Evolutionary conservation across 2,888 invertebrate genomes (phyloP).

Genomic region (Tiphia femorata): DNA sequence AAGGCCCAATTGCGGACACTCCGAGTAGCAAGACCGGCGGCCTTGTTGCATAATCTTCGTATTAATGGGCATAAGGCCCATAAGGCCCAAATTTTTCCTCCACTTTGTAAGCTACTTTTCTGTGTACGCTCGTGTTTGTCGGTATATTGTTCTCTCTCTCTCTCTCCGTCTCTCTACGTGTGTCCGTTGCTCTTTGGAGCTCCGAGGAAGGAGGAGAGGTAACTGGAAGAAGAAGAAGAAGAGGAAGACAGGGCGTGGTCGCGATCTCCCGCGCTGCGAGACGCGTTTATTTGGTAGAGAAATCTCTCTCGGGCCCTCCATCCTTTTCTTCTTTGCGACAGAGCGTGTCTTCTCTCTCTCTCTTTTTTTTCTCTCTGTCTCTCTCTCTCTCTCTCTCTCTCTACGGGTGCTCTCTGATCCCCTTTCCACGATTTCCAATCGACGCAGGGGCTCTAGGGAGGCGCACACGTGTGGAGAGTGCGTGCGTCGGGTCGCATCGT

Average conservation of each 20-base stretch:
- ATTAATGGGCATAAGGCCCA: too few species aligned
- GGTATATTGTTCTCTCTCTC: too few species aligned
- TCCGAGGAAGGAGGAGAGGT: constrained; percentile 19
- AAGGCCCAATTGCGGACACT: too few species aligned
- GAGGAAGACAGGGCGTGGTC: constrained; percentile 47
- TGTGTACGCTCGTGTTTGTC: too few species aligned
- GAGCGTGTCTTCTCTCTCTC: constrained; percentile 4
- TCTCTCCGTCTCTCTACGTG: constrained; percentile 11
- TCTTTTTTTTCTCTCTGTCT: neutral
- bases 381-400: constrained; percentile 3
- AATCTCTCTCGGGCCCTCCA: constrained; percentile 30
- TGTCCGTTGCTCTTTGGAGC: too few species aligned
- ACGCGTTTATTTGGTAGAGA: constrained; percentile 45
- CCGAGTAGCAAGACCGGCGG: too few species aligned
- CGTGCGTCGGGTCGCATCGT: constrained; percentile 39
- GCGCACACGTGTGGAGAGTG: constrained; percentile 6
- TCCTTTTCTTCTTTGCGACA: constrained; percentile 4
- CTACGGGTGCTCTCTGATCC: constrained; percentile 5
- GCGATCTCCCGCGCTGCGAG: constrained; percentile 40
- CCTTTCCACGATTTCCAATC: constrained; percentile 41
- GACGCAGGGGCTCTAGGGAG: constrained; percentile 27
- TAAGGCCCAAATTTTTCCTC: too few species aligned
- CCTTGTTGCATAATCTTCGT: too few species aligned
- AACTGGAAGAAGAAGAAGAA: constrained; percentile 28
- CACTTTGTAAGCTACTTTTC: too few species aligned